Evolutionary conservation across 1,140 invertebrate species (phyloP).

Genomic region (Aphelenchoides besseyi): DNA sequence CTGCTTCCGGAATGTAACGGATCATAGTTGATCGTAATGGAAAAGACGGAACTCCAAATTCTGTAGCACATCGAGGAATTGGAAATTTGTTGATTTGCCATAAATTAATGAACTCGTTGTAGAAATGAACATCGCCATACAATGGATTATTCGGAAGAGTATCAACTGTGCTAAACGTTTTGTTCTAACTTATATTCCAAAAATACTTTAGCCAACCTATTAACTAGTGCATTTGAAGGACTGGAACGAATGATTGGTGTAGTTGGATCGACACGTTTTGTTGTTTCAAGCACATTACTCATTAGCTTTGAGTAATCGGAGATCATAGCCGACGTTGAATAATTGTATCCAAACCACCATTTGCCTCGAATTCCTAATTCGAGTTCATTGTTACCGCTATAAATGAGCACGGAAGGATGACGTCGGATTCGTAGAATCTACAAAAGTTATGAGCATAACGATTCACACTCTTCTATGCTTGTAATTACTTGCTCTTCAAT

Average conservation of each 20-base stretch:
- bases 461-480: too few relatives aligned
- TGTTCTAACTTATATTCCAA: neutral
- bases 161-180: slow-evolving; percentile 70
- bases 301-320: slow-evolving; percentile 80
- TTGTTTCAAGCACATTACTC: slow-evolving; percentile 66
- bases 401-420: slow-evolving; percentile 80
- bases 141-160: slow-evolving; percentile 73
- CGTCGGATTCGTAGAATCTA: slow-evolving; percentile 75
- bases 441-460: slow-evolving; percentile 25
- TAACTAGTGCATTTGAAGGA: slow-evolving; percentile 78
- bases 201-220: neutral
- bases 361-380: slow-evolving; percentile 67
- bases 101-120: slow-evolving; percentile 78
- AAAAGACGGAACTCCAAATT: slow-evolving; percentile 89
- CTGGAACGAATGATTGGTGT: slow-evolving; percentile 79
- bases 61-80: slow-evolving; percentile 80
- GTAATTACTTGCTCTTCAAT: slow-evolving; percentile 72
- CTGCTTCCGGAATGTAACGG: slow-evolving; percentile 63
- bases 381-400: slow-evolving; percentile 91
- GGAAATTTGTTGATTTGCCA: slow-evolving; percentile 78
- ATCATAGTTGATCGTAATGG: slow-evolving; percentile 69
- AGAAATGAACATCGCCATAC: slow-evolving; percentile 91
- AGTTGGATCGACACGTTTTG: slow-evolving; percentile 67
- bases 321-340: slow-evolving; percentile 40
- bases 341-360: slow-evolving; percentile 47